Conservation (phyloP, 2,113 vertebrate genomes). For the Sterrhoptilus dennistouni region DNA sequence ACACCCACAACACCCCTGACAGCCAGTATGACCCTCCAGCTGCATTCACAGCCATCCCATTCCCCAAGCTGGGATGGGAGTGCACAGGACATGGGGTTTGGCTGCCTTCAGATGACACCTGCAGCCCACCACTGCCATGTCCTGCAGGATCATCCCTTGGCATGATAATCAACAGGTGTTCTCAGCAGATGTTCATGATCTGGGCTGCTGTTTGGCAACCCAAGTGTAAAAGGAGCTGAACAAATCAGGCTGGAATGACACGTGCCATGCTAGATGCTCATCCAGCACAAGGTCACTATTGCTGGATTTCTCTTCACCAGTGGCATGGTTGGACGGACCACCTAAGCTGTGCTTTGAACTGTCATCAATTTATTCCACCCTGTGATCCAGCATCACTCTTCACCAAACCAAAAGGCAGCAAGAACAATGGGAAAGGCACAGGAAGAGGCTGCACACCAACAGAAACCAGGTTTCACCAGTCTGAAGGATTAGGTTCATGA, state of each 20-base stretch:
- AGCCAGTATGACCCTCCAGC: neutral
- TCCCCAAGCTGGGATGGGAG: neutral
- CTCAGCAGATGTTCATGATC: neutral
- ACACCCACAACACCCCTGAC: neutral
- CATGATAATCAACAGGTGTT: neutral
- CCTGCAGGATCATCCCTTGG: neutral
- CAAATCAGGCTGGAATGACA: neutral
- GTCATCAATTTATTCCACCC: neutral
- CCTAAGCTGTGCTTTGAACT: neutral
- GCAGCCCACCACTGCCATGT: neutral
- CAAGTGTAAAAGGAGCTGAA: neutral
- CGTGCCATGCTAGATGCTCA: accelerated
- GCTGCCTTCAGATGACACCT: neutral
- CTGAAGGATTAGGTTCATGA: neutral
- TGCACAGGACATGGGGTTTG: neutral
- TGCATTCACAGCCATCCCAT: neutral
- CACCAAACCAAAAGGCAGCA: neutral
- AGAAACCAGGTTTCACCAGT: neutral
- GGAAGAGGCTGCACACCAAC: neutral
- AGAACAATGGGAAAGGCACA: neutral
- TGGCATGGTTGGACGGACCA: accelerated
- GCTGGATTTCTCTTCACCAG: neutral
- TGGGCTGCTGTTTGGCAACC: neutral
- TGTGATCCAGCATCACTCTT: neutral
- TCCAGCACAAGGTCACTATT: neutral